Base-by-base conservation (phyloP, 2,888 invertebrate species). In the Branchellion lobata region DNA sequence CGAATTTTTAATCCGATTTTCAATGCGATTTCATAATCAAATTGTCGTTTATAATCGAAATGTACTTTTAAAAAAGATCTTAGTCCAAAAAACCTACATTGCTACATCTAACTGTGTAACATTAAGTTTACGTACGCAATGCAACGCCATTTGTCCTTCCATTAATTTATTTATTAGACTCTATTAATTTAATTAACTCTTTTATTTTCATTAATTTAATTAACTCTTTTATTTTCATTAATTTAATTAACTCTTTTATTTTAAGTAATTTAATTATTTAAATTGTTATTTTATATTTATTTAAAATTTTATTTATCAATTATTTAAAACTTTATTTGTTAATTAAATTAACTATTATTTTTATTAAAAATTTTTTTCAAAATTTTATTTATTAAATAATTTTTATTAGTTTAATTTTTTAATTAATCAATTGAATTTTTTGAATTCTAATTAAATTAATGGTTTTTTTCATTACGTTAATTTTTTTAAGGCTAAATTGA, bases 371-470 rank as follows among this genome's bases (percentile, higher is more conserved):
- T n/a, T n/a, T n/a, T n/a, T n/a, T n/a, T n/a, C n/a, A n/a, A n/a
- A n/a, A n/a, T n/a, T n/a, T n/a, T 72, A 72, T n/a, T 72, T 27
- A 34, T 72, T 27, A 14, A 27, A 72, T n/a, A 27, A 72, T n/a
- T 72, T 27, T n/a, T 72, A 47, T 47, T 47, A 47, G 47, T 47
- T 14, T 47, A 14, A 47, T 8, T 47, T 14, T 47, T 14, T 14
- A 27, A 34, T 27, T 27, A 34, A 27, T 27, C 21, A n/a, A n/a
- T n/a, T n/a, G n/a, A n/a, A n/a, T n/a, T n/a, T n/a, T n/a, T n/a
- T n/a, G n/a, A n/a, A n/a, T n/a, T n/a, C n/a, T n/a, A n/a, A n/a
- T n/a, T n/a, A n/a, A n/a, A n/a, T n/a, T n/a, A n/a, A n/a, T n/a
- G n/a, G n/a, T n/a, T n/a, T n/a, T n/a, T n/a, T n/a, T n/a, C n/a